A percentile compares a stretch with the other conserved stretches of the same genome.
Evolutionary conservation across 2,113 vertebrate genomes (phyloP).

Genomic region (Ictalurus furcatus): DNA sequence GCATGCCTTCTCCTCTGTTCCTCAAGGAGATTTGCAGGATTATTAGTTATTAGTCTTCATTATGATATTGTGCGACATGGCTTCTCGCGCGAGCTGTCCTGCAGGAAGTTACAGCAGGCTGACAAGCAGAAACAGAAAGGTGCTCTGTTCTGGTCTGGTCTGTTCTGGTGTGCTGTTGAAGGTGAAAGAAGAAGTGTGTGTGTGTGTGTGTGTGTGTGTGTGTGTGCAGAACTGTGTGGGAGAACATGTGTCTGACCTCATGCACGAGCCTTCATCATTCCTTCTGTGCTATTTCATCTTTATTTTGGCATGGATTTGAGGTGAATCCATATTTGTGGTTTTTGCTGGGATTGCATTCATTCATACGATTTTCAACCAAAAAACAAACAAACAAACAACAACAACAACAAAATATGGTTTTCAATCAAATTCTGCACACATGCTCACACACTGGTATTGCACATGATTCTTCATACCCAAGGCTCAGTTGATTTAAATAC

Average conservation of each 20-base stretch:
- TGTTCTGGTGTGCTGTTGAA: background rate
- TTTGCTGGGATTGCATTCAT: background rate
- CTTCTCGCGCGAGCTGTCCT: background rate
- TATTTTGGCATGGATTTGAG: background rate
- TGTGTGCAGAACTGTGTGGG: background rate
- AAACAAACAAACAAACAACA: background rate
- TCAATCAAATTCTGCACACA: background rate
- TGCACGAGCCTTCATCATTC: background rate
- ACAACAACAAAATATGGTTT: no score
- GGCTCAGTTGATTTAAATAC: background rate
- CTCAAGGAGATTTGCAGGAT: conserved; percentile 21
- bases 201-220: background rate
- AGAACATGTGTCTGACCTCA: conserved; percentile 20
- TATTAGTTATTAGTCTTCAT: conserved; percentile 6
- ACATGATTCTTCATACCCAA: background rate
- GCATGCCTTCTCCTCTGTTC: background rate
- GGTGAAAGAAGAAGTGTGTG: background rate
- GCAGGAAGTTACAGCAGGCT: conserved; percentile 10
- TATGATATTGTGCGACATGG: background rate
- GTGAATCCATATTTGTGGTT: background rate
- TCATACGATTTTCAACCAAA: background rate
- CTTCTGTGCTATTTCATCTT: background rate
- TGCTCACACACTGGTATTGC: background rate
- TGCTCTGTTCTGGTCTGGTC: background rate
- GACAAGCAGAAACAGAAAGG: background rate